Percentiles rank a stretch among this genome's conserved stretches.
These are phyloP conservation scores for Anseranas semipalmata DNA, from an alignment of 2,113 vertebrate genomes.

Conservation along the genomic window DNA sequence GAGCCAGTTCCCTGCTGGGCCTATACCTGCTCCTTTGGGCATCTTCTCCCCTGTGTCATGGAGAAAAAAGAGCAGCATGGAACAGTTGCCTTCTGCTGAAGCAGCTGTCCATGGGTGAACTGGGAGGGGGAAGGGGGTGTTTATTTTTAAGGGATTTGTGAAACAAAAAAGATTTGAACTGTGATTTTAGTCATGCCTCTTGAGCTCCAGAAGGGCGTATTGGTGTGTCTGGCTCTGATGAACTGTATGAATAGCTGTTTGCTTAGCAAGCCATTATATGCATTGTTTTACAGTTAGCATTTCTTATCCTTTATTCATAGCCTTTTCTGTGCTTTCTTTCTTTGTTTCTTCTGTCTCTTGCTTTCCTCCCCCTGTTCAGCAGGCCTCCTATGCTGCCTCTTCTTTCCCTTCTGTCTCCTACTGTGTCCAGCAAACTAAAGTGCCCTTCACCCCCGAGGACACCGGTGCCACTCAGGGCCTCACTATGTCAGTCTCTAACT, in stretches of 20 bases:
- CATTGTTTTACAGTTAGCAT: not conserved
- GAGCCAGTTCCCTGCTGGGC: not conserved
- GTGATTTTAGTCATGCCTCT: constrained; percentile 5
- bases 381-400: constrained; percentile 93
- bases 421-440: constrained; percentile 91
- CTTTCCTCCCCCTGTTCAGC: constrained; percentile 73
- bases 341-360: constrained; percentile 67
- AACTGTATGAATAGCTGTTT: not conserved
- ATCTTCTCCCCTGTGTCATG: rapidly evolving
- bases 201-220: not conserved
- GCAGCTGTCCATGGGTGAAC: not conserved
- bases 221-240: constrained; percentile 30
- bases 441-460: constrained; percentile 91
- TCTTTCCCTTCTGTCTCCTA: constrained; percentile 93
- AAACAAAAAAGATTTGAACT: constrained; percentile 31
- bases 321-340: constrained; percentile 64
- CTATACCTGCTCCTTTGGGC: not conserved
- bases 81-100: not conserved
- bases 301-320: not conserved
- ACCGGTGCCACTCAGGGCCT: constrained; percentile 88
- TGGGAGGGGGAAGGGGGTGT: not conserved
- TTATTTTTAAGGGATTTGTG: constrained; percentile 25
- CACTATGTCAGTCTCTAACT: constrained; percentile 98
- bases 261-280: not conserved
- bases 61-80: not conserved